These are phyloP conservation scores for Antechinus stuartii DNA, from an alignment of 2,113 vertebrate genomes.

Conservation along the genomic window DNA sequence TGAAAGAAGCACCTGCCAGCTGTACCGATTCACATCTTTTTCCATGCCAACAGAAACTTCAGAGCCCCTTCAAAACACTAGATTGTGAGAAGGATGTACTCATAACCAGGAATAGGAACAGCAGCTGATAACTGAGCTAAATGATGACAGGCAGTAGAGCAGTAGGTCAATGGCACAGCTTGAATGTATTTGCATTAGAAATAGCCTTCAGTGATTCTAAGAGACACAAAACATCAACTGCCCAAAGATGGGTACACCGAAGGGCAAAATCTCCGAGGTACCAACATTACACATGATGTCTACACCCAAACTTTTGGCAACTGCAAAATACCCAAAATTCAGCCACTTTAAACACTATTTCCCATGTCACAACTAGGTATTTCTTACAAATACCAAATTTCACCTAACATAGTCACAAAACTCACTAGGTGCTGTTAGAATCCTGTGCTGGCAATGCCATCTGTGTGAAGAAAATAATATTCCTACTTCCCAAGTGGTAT, in stretches of 20 bases:
- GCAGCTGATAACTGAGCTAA: conserved; percentile 15
- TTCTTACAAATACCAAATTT: conserved; percentile 32
- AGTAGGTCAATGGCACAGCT: background rate
- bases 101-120: conserved; percentile 10
- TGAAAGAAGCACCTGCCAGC: background rate
- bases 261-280: background rate
- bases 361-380: conserved; percentile 36
- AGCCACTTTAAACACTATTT: conserved; percentile 39
- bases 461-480: conserved; percentile 62
- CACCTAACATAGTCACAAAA: conserved; percentile 47
- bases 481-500: conserved; percentile 60
- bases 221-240: background rate
- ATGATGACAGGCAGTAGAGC: background rate
- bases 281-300: background rate
- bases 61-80: conserved; percentile 7
- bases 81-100: background rate
- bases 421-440: conserved; percentile 3
- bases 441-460: conserved; percentile 48
- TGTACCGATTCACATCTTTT: conserved; percentile 22
- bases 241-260: background rate
- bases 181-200: background rate
- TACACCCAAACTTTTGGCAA: conserved; percentile 7
- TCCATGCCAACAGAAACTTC: background rate
- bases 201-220: background rate
- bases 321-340: conserved; percentile 2